Evolutionary conservation across 1,140 invertebrate genomes (phyloP).

Genomic region (Lithobius niger): DNA sequence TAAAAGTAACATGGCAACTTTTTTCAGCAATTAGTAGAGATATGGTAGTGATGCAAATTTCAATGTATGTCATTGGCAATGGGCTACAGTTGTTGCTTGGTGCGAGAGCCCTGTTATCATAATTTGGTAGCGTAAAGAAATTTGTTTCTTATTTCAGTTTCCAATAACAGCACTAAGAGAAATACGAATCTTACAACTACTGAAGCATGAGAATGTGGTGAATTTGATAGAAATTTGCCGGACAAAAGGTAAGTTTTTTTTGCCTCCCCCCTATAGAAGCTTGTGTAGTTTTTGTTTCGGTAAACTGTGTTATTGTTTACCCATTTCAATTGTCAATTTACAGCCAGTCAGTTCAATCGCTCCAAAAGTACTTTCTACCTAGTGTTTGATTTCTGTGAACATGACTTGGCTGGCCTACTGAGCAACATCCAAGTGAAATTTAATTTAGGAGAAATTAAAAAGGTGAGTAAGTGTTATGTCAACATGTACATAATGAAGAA

Average conservation of each 20-base stretch:
- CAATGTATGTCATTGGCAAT: too few relatives aligned
- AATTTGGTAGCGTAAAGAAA: too few relatives aligned
- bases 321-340: too few relatives aligned
- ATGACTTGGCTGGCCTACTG: slow-evolving; percentile 91
- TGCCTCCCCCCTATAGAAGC: too few relatives aligned
- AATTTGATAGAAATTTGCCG: slow-evolving; percentile 94
- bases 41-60: too few relatives aligned
- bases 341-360: slow-evolving; percentile 67
- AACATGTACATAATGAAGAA: too few relatives aligned
- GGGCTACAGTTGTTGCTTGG: too few relatives aligned
- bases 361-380: slow-evolving; percentile 91
- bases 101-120: too few relatives aligned
- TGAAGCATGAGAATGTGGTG: slow-evolving; percentile 96
- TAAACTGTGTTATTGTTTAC: too few relatives aligned
- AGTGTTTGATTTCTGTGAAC: slow-evolving; percentile 98
- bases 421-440: slow-evolving; percentile 96
- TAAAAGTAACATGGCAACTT: too few relatives aligned
- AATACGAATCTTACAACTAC: slow-evolving; percentile 88
- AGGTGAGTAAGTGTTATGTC: slow-evolving; percentile 54
- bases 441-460: slow-evolving; percentile 92
- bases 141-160: slow-evolving; percentile 51
- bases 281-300: too few relatives aligned
- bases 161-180: slow-evolving; percentile 95
- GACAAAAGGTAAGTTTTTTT: slow-evolving; percentile 63
- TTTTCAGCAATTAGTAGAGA: too few relatives aligned